Percentiles rank a stretch among this genome's conserved stretches.
phyloP scores from a whole-genome alignment of 2,113 vertebrate species.

The Calidris pugnax region DNA sequence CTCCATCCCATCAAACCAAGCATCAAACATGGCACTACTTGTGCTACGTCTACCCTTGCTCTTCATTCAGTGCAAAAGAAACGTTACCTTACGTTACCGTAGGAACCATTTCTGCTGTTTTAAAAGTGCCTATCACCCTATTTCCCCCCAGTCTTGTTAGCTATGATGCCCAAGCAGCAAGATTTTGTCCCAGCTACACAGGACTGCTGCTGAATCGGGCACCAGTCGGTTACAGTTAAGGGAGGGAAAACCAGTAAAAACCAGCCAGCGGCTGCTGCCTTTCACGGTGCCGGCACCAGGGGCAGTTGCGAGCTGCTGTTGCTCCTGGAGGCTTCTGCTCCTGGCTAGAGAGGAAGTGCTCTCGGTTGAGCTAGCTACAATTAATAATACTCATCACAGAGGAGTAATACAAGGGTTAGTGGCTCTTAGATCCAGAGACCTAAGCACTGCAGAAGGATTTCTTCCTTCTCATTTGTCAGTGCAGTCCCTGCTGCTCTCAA shows the following conservation, averaged over 20 bases:
- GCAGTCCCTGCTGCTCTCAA: neutral
- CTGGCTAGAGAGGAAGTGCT: neutral
- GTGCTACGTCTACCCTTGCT: neutral
- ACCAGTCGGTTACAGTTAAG: neutral
- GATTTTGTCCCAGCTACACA: neutral
- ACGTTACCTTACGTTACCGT: neutral
- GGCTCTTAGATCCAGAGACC: neutral
- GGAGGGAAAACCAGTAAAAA: neutral
- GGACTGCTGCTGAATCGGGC: neutral
- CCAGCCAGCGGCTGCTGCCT: neutral
- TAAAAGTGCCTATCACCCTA: neutral
- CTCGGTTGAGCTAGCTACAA: neutral
- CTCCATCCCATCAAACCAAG: neutral
- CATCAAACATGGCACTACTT: neutral
- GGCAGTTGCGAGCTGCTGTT: neutral
- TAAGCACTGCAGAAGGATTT: neutral
- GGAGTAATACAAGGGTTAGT: neutral
- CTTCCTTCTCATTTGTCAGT: neutral
- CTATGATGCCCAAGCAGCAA: neutral
- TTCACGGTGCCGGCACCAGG: neutral
- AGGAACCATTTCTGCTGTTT: neutral
- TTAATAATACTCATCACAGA: neutral
- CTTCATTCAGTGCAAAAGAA: neutral
- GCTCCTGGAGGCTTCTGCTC: neutral
- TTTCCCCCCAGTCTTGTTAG: neutral